phyloP scores from a whole-genome alignment of 1,140 invertebrate genomes.

The Conus ventricosus region DNA sequence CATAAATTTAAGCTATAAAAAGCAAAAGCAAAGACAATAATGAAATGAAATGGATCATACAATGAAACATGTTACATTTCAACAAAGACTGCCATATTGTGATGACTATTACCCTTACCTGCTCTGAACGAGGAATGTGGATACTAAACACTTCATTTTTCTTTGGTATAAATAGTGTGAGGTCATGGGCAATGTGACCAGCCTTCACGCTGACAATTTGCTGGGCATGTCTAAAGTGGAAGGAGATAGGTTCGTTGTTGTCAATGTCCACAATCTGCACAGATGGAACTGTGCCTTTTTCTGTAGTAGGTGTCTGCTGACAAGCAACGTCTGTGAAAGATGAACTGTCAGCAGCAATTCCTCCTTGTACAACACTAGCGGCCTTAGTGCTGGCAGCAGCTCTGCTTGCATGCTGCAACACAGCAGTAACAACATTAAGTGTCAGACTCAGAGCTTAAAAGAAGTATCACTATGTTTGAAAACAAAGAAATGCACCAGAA shows the following conservation, averaged over 20 bases:
- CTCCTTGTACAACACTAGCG: not conserved
- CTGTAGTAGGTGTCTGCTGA: not conserved
- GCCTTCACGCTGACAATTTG: slow-evolving; percentile 30
- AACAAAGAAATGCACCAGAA: not conserved
- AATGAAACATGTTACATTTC: no score
- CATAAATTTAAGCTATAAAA: no score
- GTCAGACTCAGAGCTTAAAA: not conserved
- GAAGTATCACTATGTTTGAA: not conserved
- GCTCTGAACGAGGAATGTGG: slow-evolving; percentile 30
- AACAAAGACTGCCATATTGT: no score
- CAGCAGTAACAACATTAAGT: not conserved
- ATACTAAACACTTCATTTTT: slow-evolving; percentile 33
- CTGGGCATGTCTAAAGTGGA: slow-evolving; percentile 27
- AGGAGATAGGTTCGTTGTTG: slow-evolving; percentile 9
- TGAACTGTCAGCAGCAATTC: no score
- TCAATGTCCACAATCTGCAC: slow-evolving; percentile 32
- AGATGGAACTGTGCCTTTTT: not conserved
- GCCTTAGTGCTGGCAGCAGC: slow-evolving; percentile 1
- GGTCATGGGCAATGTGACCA: slow-evolving; percentile 16
- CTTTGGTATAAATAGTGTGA: slow-evolving; percentile 35
- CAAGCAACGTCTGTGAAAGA: not conserved
- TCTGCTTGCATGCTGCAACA: slow-evolving; percentile 27
- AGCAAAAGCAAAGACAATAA: no score
- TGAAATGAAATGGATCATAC: no score
- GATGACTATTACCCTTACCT: not conserved